Evolutionary conservation across 2,113 vertebrate species (phyloP).

Genomic region (Lophius piscatorius): DNA sequence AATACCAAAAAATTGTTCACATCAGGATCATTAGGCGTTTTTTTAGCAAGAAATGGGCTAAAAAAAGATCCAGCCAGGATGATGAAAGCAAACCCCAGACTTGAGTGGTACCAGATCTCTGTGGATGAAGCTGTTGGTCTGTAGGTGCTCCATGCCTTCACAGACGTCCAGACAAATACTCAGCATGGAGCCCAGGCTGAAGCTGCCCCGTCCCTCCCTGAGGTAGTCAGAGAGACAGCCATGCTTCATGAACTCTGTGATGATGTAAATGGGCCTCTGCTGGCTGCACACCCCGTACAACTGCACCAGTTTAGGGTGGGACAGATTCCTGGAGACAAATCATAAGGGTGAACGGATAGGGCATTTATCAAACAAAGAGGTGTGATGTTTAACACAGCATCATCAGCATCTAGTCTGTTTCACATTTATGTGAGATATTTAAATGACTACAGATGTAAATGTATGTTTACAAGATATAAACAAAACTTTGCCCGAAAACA

Average conservation of each 20-base stretch:
- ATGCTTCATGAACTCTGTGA: conserved; percentile 95
- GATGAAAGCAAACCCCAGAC: no score
- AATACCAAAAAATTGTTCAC: no score
- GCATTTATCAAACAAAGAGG: no score
- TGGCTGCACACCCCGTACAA: conserved; percentile 94
- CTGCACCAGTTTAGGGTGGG: conserved; percentile 93
- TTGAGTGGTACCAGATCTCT: conserved; percentile 68
- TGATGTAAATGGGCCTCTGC: conserved; percentile 90
- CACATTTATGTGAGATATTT: no score
- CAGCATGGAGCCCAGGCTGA: conserved; percentile 81
- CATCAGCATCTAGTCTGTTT: background rate
- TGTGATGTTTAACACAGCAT: no score
- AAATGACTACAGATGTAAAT: no score
- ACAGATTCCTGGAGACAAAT: conserved; percentile 85
- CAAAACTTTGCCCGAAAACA: no score
- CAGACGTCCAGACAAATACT: conserved; percentile 91
- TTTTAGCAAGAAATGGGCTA: no score
- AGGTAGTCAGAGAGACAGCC: conserved; percentile 92
- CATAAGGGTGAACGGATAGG: conserved; percentile 32
- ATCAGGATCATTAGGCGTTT: no score
- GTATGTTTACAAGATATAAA: no score
- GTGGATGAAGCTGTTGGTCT: conserved; percentile 90
- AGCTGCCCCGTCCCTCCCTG: conserved; percentile 82
- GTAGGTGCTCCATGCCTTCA: conserved; percentile 93
- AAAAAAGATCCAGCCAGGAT: no score